Evolutionary conservation across 2,113 vertebrate genomes (phyloP), one percentile per base, ranked within the genome.

Genomic region (Psammodynastes pulverulentus): DNA sequence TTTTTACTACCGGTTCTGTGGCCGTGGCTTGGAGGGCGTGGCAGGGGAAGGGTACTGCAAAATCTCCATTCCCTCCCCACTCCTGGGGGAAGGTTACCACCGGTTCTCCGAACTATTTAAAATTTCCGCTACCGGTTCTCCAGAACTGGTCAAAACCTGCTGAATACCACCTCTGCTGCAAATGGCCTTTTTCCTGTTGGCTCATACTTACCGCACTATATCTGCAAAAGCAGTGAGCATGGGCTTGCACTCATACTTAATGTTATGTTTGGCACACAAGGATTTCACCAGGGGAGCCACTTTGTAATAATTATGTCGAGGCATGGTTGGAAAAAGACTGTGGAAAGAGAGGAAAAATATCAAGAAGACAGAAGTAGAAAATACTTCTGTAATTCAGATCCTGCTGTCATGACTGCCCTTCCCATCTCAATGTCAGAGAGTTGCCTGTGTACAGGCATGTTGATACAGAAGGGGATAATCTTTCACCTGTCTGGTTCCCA

Each of bases 261-360:
- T 52, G 1, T 96, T 97, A 0, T 98, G 96, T 84, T 97, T 98
- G 94, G 96, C 95, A 84, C 98, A 98, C 86, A 98, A 91, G 39
- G 97, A 98, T 90, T 52, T 96, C 92, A 98, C 98, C 85, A 98
- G 86, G 8, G 98, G 98, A 0, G 97, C 97, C 86, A 97, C 97
- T 84, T 97, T 97, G 96, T 96, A 95, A 94, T 97, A 98, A 51
- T 98, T 98, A 94, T 98, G 97, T 3, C 97, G 89, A 4, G 97
- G 97, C 97, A 97, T 95, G 0, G 97, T 97, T 19, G 98, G 98
- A 52, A 98, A 98, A 5, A 98, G 97, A 93, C 98, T 98, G 95
- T 1, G 45, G 53, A 1, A 0, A 9, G 2, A 15, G 13, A 87
- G 17, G 45, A 88, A 90, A 21, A 23, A 34, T 21, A 17, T 62